Base-by-base conservation (phyloP, 2,888 invertebrate genomes). In the Petrolisthes cinctipes region DNA sequence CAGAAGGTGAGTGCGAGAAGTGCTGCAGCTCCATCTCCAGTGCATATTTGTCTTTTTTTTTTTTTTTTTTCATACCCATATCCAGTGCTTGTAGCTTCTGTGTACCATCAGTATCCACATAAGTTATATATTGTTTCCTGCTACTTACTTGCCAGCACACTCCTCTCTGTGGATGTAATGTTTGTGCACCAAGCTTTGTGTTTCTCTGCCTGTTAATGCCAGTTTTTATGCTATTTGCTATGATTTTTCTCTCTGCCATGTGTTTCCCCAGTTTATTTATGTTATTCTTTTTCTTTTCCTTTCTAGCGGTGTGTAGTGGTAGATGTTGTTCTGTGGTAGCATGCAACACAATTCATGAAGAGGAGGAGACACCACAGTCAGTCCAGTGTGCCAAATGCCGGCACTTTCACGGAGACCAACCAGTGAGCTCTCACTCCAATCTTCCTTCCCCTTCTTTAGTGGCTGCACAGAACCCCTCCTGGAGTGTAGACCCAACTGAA, bases 231-330 rank as follows among this genome's bases (percentile, higher is more conserved):
- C 83, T 83, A 79, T 82, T 11, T 83, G 83, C 73, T 81, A 80
- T 86, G 82, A 75, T 86, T 87, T 86, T 86, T 71, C 83, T 56
- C 81, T 75, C 61, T 73, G 76, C 51, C 23, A 68, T 82, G 61
- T 86, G 76, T 68, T 78, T 87, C 79, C 73, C n/a, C 71, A 71
- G 20, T 71, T 71, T 71, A 71, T 71, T 71, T 71, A 71, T 71
- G 71, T 71, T 71, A 71, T 20, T 71, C 20, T 83, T 89, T 86
- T 88, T 82, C 80, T 86, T 89, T 89, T 89, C 86, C 82, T 86
- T 89, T 89, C 86, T 89, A 89, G 89, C 86, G 75, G 83, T 89
- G 89, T 89, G 89, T 89, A 89, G 89, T 86, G 86, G 89, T 89
- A 89, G 86, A 86, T 89, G 89, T 86, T 89, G 89, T 89, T 89